phyloP scores from a whole-genome alignment of 2,888 invertebrate species.

The Athalia circularis region DNA sequence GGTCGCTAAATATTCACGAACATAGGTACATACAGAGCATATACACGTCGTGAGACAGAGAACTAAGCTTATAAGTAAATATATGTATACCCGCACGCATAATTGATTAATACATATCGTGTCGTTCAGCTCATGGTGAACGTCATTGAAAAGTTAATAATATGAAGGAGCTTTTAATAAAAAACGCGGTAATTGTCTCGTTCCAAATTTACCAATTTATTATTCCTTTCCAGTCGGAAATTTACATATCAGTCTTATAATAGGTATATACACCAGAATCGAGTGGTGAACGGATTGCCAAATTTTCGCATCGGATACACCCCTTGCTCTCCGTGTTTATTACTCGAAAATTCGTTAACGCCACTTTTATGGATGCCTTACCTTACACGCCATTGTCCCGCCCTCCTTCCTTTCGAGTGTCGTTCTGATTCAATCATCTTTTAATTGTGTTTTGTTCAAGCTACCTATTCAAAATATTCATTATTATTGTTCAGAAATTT shows the following conservation, averaged over 20 bases:
- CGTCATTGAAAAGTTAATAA: no score
- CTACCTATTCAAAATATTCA: constrained; percentile 37
- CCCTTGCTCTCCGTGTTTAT: constrained; percentile 21
- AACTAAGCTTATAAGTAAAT: no score
- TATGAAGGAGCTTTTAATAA: not conserved
- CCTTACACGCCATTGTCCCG: not conserved
- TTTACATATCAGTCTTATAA: no score
- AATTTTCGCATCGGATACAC: not conserved
- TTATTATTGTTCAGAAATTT: constrained; percentile 40
- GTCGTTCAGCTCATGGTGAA: no score
- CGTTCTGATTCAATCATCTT: constrained; percentile 36
- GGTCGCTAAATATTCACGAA: constrained; percentile 3
- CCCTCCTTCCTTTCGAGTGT: constrained; percentile 25
- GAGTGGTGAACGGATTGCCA: no score
- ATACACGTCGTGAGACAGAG: not conserved
- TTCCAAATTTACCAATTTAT: not conserved
- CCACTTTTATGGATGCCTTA: constrained; percentile 11
- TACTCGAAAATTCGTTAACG: constrained; percentile 33
- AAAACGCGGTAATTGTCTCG: constrained; percentile 19
- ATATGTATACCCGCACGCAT: no score
- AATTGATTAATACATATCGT: no score
- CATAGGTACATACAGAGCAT: not conserved
- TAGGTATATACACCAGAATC: no score
- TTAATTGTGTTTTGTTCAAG: constrained; percentile 37
- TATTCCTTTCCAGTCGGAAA: no score